Conservation (phyloP, 2,888 invertebrate species). For the Erynnis tages region DNA sequence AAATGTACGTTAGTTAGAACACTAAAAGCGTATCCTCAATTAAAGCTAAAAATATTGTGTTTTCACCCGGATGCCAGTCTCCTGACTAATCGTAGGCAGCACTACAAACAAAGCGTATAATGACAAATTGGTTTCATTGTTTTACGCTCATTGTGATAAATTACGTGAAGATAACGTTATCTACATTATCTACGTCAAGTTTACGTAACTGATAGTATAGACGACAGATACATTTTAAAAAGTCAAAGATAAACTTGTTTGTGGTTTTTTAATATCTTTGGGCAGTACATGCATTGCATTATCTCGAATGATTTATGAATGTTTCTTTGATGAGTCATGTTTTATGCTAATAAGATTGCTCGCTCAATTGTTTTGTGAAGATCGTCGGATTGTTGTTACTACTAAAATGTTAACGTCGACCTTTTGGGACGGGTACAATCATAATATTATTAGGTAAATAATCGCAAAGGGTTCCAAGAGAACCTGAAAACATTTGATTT, state of each 20-base stretch:
- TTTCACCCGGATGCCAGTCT: conserved; percentile 16
- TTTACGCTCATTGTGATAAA: conserved; percentile 18
- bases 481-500: no score
- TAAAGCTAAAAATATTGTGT: conserved; percentile 2
- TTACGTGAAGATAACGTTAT: conserved; percentile 17
- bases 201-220: conserved; percentile 23
- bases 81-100: conserved; percentile 11
- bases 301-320: conserved; percentile 26
- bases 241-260: conserved; percentile 26
- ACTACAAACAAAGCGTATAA: conserved; percentile 9
- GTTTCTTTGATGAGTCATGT: conserved; percentile 25
- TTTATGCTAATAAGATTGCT: conserved; percentile 22
- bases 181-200: conserved; percentile 19
- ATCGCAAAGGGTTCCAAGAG: no score
- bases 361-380: conserved; percentile 15
- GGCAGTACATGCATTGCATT: conserved; percentile 17
- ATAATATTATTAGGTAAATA: background rate
- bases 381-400: background rate
- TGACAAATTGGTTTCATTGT: conserved; percentile 21
- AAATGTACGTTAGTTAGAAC: no score
- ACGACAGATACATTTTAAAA: conserved; percentile 23
- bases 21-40: no score
- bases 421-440: background rate
- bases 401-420: conserved; percentile 17
- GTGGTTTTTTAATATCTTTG: conserved; percentile 23